Conservation (phyloP, 2,888 invertebrate genomes). For the Tortrix viridana region DNA sequence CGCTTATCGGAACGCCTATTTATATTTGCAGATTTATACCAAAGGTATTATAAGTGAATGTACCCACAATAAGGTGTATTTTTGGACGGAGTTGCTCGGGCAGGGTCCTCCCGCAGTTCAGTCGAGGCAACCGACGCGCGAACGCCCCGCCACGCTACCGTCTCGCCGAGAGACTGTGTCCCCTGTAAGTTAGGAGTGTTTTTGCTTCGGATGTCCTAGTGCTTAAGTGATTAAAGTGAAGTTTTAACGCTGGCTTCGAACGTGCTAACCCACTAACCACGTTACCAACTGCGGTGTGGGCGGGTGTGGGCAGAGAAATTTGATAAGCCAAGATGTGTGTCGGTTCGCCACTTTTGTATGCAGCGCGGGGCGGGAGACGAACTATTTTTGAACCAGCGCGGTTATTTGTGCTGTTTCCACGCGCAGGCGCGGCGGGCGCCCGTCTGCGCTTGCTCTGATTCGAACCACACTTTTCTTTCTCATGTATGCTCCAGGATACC, state of each 20-base stretch:
- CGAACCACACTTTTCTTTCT: slow-evolving; percentile 1
- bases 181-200: slow-evolving; percentile 75
- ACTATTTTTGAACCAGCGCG: slow-evolving; percentile 76
- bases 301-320: slow-evolving; percentile 79
- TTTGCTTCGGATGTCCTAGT: slow-evolving; percentile 64
- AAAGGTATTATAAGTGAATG: slow-evolving; percentile 70
- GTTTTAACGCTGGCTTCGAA: slow-evolving; percentile 53
- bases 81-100: slow-evolving; percentile 66
- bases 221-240: slow-evolving; percentile 60
- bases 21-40: slow-evolving; percentile 71
- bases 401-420: slow-evolving; percentile 59
- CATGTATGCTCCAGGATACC: slow-evolving; percentile 36
- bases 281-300: slow-evolving; percentile 56
- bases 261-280: slow-evolving; percentile 77
- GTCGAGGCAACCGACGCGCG: slow-evolving; percentile 63
- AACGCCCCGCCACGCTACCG: slow-evolving; percentile 48
- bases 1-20: slow-evolving; percentile 54
- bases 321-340: slow-evolving; percentile 75
- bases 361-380: slow-evolving; percentile 60
- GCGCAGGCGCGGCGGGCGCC: slow-evolving; percentile 48
- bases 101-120: slow-evolving; percentile 61
- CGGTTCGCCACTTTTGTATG: slow-evolving; percentile 80
- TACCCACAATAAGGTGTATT: slow-evolving; percentile 79
- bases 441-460: slow-evolving; percentile 46
- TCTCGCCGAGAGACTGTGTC: slow-evolving; percentile 45